A percentile compares a stretch with the other conserved stretches of the same genome.
Evolutionary conservation across 2,888 invertebrate species (phyloP).

Genomic region (Cheilosia scutellata): DNA sequence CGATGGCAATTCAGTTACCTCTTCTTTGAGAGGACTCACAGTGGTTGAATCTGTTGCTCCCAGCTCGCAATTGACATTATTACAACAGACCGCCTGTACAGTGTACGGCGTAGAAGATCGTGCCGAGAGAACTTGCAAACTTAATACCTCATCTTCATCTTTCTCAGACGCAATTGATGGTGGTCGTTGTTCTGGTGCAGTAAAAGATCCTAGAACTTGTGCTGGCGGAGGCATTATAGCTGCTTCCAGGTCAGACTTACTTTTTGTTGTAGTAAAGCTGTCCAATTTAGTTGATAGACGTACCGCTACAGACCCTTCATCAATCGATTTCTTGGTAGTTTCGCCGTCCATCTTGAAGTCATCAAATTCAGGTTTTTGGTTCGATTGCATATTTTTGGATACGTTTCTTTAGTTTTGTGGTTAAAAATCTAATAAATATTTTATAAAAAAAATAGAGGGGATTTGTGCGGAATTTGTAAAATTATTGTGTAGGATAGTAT

Average conservation of each 20-base stretch:
- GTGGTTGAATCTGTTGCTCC: slow-evolving; percentile 77
- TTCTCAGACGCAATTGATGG: slow-evolving; percentile 48
- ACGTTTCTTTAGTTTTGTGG: slow-evolving; percentile 20
- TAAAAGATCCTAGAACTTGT: not conserved
- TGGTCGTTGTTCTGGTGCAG: slow-evolving; percentile 21
- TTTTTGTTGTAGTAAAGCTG: slow-evolving; percentile 6
- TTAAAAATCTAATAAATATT: slow-evolving; percentile 20
- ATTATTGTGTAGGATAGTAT: slow-evolving; percentile 1
- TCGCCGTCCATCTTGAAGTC: slow-evolving; percentile 27
- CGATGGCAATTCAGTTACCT: slow-evolving; percentile 44
- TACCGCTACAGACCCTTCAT: slow-evolving; percentile 16
- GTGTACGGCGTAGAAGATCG: slow-evolving; percentile 82
- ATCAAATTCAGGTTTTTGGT: slow-evolving; percentile 11
- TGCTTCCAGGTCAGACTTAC: slow-evolving; percentile 38
- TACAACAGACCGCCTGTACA: slow-evolving; percentile 79
- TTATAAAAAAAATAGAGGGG: not conserved
- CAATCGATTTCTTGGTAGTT: not conserved
- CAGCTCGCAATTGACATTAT: slow-evolving; percentile 79
- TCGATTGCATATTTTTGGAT: slow-evolving; percentile 44
- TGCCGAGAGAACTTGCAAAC: slow-evolving; percentile 80
- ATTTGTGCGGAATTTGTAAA: slow-evolving; percentile 16
- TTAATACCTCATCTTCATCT: slow-evolving; percentile 80
- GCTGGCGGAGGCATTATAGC: slow-evolving; percentile 67
- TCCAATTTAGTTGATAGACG: slow-evolving; percentile 13
- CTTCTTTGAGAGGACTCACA: slow-evolving; percentile 78